A percentile compares a stretch with the other conserved stretches of the same genome.
Conservation (phyloP, 2,113 vertebrate species). For the Haemorhous mexicanus region DNA sequence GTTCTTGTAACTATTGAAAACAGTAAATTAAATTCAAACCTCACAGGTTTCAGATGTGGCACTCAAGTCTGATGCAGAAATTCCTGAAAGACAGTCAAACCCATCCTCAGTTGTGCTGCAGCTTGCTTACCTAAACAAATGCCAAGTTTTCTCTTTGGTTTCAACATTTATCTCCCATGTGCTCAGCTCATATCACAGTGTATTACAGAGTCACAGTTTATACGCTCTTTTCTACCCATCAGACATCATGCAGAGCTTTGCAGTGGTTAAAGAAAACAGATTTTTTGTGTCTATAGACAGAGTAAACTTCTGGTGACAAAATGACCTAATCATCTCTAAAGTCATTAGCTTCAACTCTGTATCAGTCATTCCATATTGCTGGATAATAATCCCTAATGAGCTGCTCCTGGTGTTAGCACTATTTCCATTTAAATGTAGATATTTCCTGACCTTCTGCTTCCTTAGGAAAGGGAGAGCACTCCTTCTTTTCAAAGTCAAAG, state of each 20-base stretch:
- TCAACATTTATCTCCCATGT: background rate
- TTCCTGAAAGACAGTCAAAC: background rate
- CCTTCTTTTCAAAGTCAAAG: background rate
- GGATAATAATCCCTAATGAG: conserved; percentile 41
- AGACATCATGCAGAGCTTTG: background rate
- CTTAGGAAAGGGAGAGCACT: background rate
- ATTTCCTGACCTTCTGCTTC: background rate
- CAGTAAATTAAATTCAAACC: background rate
- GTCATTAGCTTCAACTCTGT: conserved; percentile 1
- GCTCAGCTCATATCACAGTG: background rate
- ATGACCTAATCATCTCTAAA: background rate
- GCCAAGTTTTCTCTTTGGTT: background rate
- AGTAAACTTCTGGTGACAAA: conserved; percentile 16
- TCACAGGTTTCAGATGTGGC: background rate
- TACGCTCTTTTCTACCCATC: background rate
- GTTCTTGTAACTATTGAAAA: background rate
- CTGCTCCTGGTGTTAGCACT: background rate
- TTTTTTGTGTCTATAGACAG: background rate
- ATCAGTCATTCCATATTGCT: conserved; percentile 28
- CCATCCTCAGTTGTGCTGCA: background rate
- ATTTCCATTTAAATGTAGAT: background rate
- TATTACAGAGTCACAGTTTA: background rate
- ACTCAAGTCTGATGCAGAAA: background rate
- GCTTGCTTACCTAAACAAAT: background rate
- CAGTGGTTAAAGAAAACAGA: background rate